Evolutionary conservation across 2,888 invertebrate species (phyloP).

Genomic region (Oxystoma pomonae): DNA sequence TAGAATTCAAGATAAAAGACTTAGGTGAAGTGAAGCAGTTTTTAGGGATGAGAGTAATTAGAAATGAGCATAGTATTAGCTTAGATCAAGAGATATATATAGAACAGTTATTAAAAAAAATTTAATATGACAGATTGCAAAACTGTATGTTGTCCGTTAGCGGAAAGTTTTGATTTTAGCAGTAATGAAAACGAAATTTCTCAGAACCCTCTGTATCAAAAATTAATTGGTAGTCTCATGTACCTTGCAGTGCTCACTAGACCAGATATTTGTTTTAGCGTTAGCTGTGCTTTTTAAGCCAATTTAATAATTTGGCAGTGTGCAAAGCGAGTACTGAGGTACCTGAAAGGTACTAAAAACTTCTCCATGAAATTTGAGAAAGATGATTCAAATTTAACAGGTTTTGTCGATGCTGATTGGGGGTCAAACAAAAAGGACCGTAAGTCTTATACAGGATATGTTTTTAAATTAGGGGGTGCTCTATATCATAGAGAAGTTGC

Average conservation of each 20-base stretch:
- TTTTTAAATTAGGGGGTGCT: not conserved
- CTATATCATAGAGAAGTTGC: not conserved
- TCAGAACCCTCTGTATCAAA: not conserved
- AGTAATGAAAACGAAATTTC: not conserved
- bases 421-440: not conserved
- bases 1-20: constrained; percentile 8
- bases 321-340: constrained; percentile 9
- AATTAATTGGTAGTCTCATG: constrained; percentile 10
- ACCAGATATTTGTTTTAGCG: constrained; percentile 11
- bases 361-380: not conserved
- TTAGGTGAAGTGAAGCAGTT: constrained; percentile 2
- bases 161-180: no score
- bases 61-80: not conserved
- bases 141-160: not conserved
- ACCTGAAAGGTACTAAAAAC: constrained; percentile 8
- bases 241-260: constrained; percentile 9
- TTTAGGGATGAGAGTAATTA: constrained; percentile 7
- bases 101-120: not conserved
- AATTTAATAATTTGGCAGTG: constrained; percentile 13
- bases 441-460: not conserved
- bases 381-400: not conserved
- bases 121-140: constrained; percentile 8
- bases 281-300: constrained; percentile 14
- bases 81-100: constrained; percentile 12
- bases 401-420: not conserved